A percentile compares a stretch with the other conserved stretches of the same genome.
Evolutionary conservation across 2,888 invertebrate genomes (phyloP).

Genomic region (Oscheius sp.): DNA sequence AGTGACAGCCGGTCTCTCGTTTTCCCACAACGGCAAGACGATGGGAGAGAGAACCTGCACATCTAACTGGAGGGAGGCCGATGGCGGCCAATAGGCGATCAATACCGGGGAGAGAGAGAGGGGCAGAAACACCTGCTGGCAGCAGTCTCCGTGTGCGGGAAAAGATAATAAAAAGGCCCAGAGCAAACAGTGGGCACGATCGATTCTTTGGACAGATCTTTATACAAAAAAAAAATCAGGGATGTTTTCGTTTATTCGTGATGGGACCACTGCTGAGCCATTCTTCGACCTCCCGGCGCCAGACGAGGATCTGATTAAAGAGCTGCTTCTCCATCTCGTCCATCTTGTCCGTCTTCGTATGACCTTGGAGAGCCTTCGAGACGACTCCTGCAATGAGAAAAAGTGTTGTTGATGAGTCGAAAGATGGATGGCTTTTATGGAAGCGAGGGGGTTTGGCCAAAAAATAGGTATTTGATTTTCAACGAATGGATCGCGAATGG

Average conservation of each 20-base stretch:
- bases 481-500: too few species aligned
- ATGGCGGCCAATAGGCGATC: slow-evolving; percentile 3
- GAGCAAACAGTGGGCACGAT: slow-evolving; percentile 9
- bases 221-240: neutral
- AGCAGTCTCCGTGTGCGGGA: slow-evolving; percentile 39
- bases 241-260: slow-evolving; percentile 41
- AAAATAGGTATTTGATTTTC: too few species aligned
- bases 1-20: neutral
- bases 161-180: slow-evolving; percentile 21
- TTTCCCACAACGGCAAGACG: too few species aligned
- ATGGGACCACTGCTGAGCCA: slow-evolving; percentile 35
- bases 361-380: slow-evolving; percentile 42
- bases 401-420: neutral
- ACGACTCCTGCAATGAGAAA: slow-evolving; percentile 42
- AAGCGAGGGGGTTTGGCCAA: too few species aligned
- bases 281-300: slow-evolving; percentile 38
- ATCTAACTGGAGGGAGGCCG: slow-evolving; percentile 42
- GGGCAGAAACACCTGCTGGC: slow-evolving; percentile 38
- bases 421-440: too few species aligned
- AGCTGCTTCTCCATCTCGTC: slow-evolving; percentile 43
- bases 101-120: neutral
- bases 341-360: slow-evolving; percentile 42
- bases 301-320: slow-evolving; percentile 35
- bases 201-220: neutral
- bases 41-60: slow-evolving; percentile 46